Conservation (phyloP, 2,888 invertebrate species). For the Gryllus longicercus region DNA sequence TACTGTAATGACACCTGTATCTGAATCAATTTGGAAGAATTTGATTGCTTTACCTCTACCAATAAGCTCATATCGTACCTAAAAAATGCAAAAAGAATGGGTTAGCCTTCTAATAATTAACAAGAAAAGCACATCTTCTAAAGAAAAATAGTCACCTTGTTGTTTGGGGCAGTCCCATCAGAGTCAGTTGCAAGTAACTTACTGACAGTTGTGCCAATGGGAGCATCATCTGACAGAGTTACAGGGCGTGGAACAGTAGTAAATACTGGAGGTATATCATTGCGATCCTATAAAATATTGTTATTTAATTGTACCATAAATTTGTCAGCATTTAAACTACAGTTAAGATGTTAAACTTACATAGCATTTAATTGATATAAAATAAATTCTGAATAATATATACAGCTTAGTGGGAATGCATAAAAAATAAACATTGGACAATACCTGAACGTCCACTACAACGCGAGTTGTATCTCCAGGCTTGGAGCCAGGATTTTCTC, state of each 20-base stretch:
- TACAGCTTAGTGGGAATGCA: too few species aligned
- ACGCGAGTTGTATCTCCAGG: constrained; percentile 72
- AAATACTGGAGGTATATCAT: constrained; percentile 85
- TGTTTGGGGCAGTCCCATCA: constrained; percentile 81
- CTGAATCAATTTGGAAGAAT: constrained; percentile 84
- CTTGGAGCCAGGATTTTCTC: constrained; percentile 70
- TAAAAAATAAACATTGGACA: background rate
- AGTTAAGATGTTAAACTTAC: too few species aligned
- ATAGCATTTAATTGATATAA: too few species aligned
- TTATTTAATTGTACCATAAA: too few species aligned
- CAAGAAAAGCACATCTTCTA: constrained; percentile 20
- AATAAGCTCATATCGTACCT: constrained; percentile 72
- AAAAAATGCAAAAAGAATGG: constrained; percentile 23
- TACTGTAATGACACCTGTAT: constrained; percentile 74
- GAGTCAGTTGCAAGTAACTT: constrained; percentile 76
- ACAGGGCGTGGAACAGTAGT: constrained; percentile 77
- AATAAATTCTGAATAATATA: too few species aligned
- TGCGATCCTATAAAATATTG: constrained; percentile 63
- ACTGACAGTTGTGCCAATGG: constrained; percentile 76
- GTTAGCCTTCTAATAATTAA: constrained; percentile 22
- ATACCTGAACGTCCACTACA: constrained; percentile 65
- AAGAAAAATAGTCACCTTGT: constrained; percentile 54
- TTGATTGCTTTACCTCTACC: constrained; percentile 77
- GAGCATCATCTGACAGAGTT: constrained; percentile 76
- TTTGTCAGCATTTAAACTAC: too few species aligned